These are phyloP conservation scores for Thunnus thynnus DNA, from an alignment of 2,113 vertebrate genomes.

Conservation along the genomic window DNA sequence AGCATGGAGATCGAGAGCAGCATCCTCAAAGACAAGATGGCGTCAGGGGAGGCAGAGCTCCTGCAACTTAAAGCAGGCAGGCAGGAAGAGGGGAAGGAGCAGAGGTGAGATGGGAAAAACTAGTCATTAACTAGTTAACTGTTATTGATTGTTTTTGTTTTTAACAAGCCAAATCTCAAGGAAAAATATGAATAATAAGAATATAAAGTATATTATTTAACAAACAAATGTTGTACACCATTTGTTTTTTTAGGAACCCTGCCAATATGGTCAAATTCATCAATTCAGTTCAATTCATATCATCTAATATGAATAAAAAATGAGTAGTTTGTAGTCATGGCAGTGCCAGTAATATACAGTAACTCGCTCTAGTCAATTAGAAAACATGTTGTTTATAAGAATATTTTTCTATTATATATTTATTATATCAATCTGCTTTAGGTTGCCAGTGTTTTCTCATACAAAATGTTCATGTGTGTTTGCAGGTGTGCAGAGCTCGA, in stretches of 20 bases:
- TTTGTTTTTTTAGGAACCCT: no score
- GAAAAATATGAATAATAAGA: no score
- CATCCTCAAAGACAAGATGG: conserved; percentile 84
- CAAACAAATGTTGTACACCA: no score
- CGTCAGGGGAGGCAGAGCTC: conserved; percentile 84
- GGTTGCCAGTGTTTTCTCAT: neutral
- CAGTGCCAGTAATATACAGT: no score
- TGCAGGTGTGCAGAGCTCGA: conserved; percentile 87
- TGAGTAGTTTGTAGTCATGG: no score
- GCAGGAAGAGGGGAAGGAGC: conserved; percentile 66
- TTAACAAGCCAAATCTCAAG: neutral
- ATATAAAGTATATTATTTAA: no score
- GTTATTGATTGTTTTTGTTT: neutral
- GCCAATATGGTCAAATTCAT: no score
- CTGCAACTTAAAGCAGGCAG: conserved; percentile 76
- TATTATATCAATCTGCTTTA: neutral
- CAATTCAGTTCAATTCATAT: no score
- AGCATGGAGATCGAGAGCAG: conserved; percentile 88
- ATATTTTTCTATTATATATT: neutral
- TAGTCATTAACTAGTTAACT: neutral
- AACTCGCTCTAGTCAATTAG: neutral
- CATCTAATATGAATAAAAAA: no score
- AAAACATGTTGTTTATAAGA: no score
- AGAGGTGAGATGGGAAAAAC: conserved; percentile 82
- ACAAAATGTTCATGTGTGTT: conserved; percentile 5